Percentiles rank a stretch among this genome's conserved stretches.
Conservation (phyloP, 2,797 vertebrate species). For the Pseudochaenichthys georgianus region DNA sequence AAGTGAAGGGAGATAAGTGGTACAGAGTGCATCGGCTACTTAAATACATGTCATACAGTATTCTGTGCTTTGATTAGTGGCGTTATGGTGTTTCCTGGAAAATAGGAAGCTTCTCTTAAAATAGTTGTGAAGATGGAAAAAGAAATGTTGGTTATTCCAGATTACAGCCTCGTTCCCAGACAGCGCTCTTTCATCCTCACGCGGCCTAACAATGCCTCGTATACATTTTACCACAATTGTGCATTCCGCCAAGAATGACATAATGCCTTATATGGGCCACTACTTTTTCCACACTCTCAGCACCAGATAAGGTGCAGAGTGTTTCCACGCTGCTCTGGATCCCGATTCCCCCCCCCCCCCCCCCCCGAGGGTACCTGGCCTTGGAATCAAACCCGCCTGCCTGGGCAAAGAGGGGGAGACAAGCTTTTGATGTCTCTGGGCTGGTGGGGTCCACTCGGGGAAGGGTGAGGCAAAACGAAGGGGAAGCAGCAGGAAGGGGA, state of each 20-base stretch:
- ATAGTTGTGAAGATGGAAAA: constrained; percentile 62
- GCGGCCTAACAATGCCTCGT: constrained; percentile 38
- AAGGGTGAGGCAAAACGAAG: constrained; percentile 22
- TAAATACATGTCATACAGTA: constrained; percentile 34
- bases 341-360: no score
- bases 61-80: constrained; percentile 51
- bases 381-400: constrained; percentile 55
- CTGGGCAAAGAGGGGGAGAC: constrained; percentile 41
- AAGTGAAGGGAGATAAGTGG: constrained; percentile 52
- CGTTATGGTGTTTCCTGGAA: constrained; percentile 58
- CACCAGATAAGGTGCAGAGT: constrained; percentile 40
- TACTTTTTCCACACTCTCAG: constrained; percentile 38
- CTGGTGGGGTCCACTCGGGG: constrained; percentile 48
- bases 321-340: constrained; percentile 46
- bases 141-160: constrained; percentile 39
- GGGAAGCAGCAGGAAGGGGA: constrained; percentile 32
- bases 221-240: constrained; percentile 38
- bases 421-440: constrained; percentile 67
- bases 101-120: constrained; percentile 64
- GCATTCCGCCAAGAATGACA: constrained; percentile 55
- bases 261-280: constrained; percentile 38
- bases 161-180: constrained; percentile 51
- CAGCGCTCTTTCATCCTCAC: constrained; percentile 5
- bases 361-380: constrained; percentile 69
- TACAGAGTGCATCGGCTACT: constrained; percentile 39